Percentiles rank a stretch among this genome's conserved stretches.
These are phyloP conservation scores for Drosophila triauraria DNA, from an alignment of 1,140 invertebrate genomes.

Conservation along the genomic window DNA sequence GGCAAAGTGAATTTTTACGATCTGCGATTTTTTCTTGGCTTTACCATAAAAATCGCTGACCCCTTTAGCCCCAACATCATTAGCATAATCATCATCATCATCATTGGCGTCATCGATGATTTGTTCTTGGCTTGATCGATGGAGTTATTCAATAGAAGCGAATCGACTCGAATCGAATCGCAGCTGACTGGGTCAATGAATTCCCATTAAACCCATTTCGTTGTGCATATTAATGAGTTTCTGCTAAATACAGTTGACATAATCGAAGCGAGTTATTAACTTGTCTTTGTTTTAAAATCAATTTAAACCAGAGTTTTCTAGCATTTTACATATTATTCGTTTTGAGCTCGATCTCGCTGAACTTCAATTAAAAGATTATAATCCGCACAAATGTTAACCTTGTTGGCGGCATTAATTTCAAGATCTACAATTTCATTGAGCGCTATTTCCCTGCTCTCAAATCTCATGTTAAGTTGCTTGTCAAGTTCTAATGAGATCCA, in stretches of 20 bases:
- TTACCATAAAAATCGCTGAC: conserved; percentile 34
- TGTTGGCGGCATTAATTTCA: conserved; percentile 29
- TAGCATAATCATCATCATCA: conserved; percentile 34
- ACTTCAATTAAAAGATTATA: conserved; percentile 34
- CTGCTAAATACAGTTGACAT: conserved; percentile 28
- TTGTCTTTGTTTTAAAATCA: neutral
- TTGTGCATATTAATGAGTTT: conserved; percentile 41
- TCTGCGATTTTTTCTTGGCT: conserved; percentile 3
- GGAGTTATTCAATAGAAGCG: conserved; percentile 38
- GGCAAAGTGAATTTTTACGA: conserved; percentile 74
- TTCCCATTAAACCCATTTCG: conserved; percentile 52
- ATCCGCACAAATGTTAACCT: conserved; percentile 30
- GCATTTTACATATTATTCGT: neutral
- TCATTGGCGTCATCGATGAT: conserved; percentile 18
- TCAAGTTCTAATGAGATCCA: conserved; percentile 6
- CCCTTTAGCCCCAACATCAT: conserved; percentile 36
- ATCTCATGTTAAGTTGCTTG: conserved; percentile 32
- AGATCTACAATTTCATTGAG: conserved; percentile 17
- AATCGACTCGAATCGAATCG: conserved; percentile 17
- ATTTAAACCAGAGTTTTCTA: neutral
- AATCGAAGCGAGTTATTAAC: conserved; percentile 28
- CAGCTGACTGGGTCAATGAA: conserved; percentile 38
- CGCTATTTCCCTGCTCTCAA: conserved; percentile 16
- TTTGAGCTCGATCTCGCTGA: neutral
- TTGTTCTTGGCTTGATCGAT: conserved; percentile 58